Conservation (phyloP, 2,888 invertebrate species). For the Amphipyra berbera region DNA sequence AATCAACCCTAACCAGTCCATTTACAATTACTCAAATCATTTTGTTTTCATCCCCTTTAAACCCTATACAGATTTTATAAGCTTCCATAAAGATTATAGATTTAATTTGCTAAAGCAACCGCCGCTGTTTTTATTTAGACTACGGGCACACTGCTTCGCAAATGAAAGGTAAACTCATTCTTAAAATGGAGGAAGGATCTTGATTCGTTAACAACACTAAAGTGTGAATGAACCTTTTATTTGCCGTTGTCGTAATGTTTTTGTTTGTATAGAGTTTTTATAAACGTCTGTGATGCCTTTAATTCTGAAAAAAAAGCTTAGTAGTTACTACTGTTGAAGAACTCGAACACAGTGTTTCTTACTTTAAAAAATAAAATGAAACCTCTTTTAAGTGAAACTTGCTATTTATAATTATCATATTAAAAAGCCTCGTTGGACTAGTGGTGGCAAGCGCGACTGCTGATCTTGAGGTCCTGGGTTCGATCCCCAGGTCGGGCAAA, state of each 20-base stretch:
- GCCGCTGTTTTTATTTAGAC: slow-evolving; percentile 66
- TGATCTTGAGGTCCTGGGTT: no score
- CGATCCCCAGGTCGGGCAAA: no score
- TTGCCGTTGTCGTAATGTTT: neutral
- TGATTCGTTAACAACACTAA: slow-evolving; percentile 25
- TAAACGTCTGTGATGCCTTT: neutral
- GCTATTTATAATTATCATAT: no score
- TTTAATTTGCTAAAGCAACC: slow-evolving; percentile 66
- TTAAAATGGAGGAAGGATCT: slow-evolving; percentile 71
- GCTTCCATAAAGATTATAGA: slow-evolving; percentile 70
- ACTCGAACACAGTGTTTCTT: no score
- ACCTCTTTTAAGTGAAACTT: no score
- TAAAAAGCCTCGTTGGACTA: no score
- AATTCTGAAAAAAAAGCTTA: no score
- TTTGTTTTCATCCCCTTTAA: slow-evolving; percentile 43
- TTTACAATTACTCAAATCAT: slow-evolving; percentile 44
- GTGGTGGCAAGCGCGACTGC: no score
- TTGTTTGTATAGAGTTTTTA: slow-evolving; percentile 9
- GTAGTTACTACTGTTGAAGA: no score
- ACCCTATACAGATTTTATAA: slow-evolving; percentile 58
- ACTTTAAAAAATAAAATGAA: no score
- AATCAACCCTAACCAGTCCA: slow-evolving; percentile 18
- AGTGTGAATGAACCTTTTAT: slow-evolving; percentile 32
- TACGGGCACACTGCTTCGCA: slow-evolving; percentile 73
- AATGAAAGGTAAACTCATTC: slow-evolving; percentile 88